phyloP scores from a whole-genome alignment of 2,888 invertebrate genomes.

The Pterostichus niger region DNA sequence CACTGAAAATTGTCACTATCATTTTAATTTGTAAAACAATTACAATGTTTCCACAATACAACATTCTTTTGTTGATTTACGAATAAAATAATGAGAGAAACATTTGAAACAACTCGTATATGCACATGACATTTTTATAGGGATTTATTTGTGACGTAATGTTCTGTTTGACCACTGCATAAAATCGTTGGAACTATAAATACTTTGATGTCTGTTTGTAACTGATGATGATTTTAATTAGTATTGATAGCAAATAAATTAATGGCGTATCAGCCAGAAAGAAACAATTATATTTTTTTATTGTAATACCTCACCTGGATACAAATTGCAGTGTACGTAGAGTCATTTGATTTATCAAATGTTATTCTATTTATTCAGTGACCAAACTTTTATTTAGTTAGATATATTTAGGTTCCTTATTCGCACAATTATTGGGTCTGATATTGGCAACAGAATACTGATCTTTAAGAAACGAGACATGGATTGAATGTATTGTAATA shows the following conservation, averaged over 20 bases:
- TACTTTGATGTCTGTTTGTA: constrained; percentile 10
- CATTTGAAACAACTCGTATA: constrained; percentile 11
- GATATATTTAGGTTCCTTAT: too few species aligned
- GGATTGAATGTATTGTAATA: too few species aligned
- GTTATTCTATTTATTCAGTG: too few species aligned
- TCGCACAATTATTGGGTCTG: too few species aligned
- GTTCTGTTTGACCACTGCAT: neutral
- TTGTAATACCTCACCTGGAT: too few species aligned
- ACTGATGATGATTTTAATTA: constrained; percentile 1
- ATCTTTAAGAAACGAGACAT: too few species aligned
- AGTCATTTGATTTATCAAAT: too few species aligned
- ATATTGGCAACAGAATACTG: too few species aligned
- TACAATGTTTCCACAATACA: neutral
- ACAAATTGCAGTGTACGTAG: too few species aligned
- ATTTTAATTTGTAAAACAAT: constrained; percentile 12
- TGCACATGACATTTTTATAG: constrained; percentile 16
- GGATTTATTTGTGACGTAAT: constrained; percentile 1
- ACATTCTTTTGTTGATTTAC: constrained; percentile 18
- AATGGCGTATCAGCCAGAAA: too few species aligned
- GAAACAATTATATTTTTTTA: too few species aligned
- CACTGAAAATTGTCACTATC: neutral
- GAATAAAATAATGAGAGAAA: neutral
- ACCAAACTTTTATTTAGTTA: too few species aligned
- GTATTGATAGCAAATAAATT: neutral
- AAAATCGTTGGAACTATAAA: constrained; percentile 13